Evolutionary conservation across 2,888 invertebrate species (phyloP), one percentile per base, ranked within the genome.

Genomic region (Ophraella communa): DNA sequence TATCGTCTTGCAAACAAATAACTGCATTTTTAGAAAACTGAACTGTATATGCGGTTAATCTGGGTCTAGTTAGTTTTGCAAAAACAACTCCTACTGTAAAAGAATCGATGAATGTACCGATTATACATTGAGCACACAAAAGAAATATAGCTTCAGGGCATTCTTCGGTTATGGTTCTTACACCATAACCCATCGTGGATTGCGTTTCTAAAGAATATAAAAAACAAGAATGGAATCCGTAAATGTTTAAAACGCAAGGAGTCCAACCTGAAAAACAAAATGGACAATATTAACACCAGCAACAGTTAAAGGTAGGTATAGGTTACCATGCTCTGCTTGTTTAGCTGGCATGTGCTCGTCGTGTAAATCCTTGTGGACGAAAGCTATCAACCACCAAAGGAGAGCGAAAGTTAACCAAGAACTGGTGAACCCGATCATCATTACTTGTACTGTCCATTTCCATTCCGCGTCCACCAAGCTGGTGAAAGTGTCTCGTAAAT

Each of bases 201-300:
- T 98, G 97, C 1, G 96, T 97, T 85, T 98, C 98, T 58, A 98
- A 91, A 70, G 95, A 96, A 84, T 96, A 98, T 35, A 98, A 87
- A 82, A 98, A 95, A 76, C 96, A 95, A 56, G 96, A 93, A 58
- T 94, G 92, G 81, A 97, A 96, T 59, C 93, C 89, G 76, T 90
- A 87, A 70, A 98, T 91, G 74, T 94, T 91, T 57, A 87, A 87
- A 65, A 98, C 92, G 79, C 98, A 98, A 58, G 92, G 95, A 65
- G 84, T 85, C 87, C 87, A 89, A 23, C 81, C 74, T 74, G 21
- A 49, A 58, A 66, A 17, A 17, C n/a, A n/a, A n/a, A n/a, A n/a
- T n/a, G n/a, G n/a, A n/a, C n/a, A n/a, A n/a, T n/a, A n/a, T n/a
- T n/a, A n/a, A n/a, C n/a, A n/a, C n/a, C n/a, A n/a, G n/a, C n/a